phyloP scores from a whole-genome alignment of 2,113 vertebrate species.

The Lampris megalopsis region DNA sequence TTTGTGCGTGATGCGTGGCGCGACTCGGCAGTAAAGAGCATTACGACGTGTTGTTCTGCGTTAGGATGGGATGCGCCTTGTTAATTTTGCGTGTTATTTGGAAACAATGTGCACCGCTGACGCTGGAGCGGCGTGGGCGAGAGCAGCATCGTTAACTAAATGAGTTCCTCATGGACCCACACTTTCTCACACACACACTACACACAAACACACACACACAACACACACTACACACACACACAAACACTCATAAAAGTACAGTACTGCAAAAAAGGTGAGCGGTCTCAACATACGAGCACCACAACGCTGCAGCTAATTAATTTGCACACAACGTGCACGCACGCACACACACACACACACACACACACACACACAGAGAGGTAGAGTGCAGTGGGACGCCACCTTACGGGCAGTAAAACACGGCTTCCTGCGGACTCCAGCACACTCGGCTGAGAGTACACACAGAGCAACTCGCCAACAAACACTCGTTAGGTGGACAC shows the following conservation, averaged over 20 bases:
- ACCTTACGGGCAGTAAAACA: neutral
- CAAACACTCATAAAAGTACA: neutral
- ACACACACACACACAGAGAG: neutral
- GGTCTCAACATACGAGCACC: neutral
- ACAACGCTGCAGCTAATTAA: neutral
- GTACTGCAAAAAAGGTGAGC: neutral
- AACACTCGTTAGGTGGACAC: no score
- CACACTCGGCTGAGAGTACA: neutral
- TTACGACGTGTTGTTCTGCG: conserved; percentile 31
- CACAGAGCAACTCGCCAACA: neutral
- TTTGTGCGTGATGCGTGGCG: conserved; percentile 20
- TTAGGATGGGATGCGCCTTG: conserved; percentile 20
- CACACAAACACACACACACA: neutral
- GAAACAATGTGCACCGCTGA: conserved; percentile 18
- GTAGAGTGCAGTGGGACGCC: neutral
- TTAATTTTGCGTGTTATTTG: conserved; percentile 21
- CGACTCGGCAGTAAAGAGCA: conserved; percentile 16
- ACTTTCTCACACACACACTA: neutral
- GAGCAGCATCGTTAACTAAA: conserved; percentile 48
- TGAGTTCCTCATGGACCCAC: conserved; percentile 42
- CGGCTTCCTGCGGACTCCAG: neutral
- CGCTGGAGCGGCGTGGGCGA: conserved; percentile 24
- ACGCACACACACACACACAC: neutral
- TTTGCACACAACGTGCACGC: neutral
- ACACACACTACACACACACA: neutral